Base-by-base conservation (phyloP, 2,888 invertebrate species). In the Spialia ferax region DNA sequence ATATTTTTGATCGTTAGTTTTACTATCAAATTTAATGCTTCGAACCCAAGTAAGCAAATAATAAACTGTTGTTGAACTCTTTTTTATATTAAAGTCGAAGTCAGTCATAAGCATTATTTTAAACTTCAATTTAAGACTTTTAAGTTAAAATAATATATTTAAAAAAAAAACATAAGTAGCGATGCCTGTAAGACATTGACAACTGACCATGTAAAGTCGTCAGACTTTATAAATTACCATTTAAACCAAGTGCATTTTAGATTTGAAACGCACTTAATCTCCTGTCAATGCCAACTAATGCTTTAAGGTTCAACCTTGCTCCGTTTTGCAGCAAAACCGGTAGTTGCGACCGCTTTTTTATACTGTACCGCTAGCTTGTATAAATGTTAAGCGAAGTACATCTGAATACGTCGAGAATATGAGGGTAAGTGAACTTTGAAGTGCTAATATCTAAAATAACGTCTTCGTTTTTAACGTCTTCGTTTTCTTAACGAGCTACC, bases 311-410 rank as follows among this genome's bases (percentile, higher is more conserved):
- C 77, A 83, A 79, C 81, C 81, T 83, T 76, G 77, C 85, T 83
- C 85, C 80, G 84, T 83, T 83, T 78, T 75, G 79, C 82, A 79
- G 77, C 72, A 71, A 38, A 82, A 84, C 81, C 79, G 75, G 85
- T 83, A 78, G 78, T 74, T 71, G 77, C 77, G 74, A 79, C 61
- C 61, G 23, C 83, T 88, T 88, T 88, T 86, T 88, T 87, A 84
- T 79, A 73, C 73, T 74, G 74, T 81, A 79, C 87, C 85, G 85
- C 85, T 88, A 82, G 81, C 79, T 82, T 76, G 79, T 79, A 81
- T 81, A 81, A 79, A 85, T 81, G 80, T 76, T 77, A 79, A 77
- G 75, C 76, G 80, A 77, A 75, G 78, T 80, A 84, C 80, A 83
- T 85, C 85, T 85, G 82, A 86, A 86, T 86, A 80, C 81, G 76